Evolutionary conservation across 1,140 invertebrate genomes (phyloP).

Genomic region (Drosophila rhopaloa): DNA sequence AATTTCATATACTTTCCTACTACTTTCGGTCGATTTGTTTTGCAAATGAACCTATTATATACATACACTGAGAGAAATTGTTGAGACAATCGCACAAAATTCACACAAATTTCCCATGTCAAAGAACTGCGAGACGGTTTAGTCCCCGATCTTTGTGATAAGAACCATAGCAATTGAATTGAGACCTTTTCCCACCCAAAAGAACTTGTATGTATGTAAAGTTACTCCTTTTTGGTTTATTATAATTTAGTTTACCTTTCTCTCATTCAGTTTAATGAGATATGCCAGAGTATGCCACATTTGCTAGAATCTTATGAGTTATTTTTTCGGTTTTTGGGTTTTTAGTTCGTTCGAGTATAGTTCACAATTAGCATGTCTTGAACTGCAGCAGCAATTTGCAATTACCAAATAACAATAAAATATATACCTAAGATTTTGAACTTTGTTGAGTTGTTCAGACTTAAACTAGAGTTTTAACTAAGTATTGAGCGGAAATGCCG

Average conservation of each 20-base stretch:
- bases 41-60: slow-evolving; percentile 76
- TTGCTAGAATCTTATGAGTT: slow-evolving; percentile 36
- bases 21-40: slow-evolving; percentile 65
- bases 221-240: slow-evolving; percentile 30
- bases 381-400: slow-evolving; percentile 52
- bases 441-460: slow-evolving; percentile 67
- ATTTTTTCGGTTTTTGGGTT: slow-evolving; percentile 17
- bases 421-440: slow-evolving; percentile 46
- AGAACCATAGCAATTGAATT: slow-evolving; percentile 65
- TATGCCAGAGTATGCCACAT: slow-evolving; percentile 53
- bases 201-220: slow-evolving; percentile 78
- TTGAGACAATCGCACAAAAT: slow-evolving; percentile 73
- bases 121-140: slow-evolving; percentile 38
- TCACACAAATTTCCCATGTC: slow-evolving; percentile 63
- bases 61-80: slow-evolving; percentile 66
- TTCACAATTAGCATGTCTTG: slow-evolving; percentile 69
- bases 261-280: slow-evolving; percentile 9
- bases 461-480: slow-evolving; percentile 58
- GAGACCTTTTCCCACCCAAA: slow-evolving; percentile 37
- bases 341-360: slow-evolving; percentile 36
- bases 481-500: slow-evolving; percentile 40
- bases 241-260: background rate
- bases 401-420: slow-evolving; percentile 20
- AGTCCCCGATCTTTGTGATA: slow-evolving; percentile 39
- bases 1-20: slow-evolving; percentile 44